phyloP scores from a whole-genome alignment of 1,140 invertebrate genomes.

The Chelonus insularis region DNA sequence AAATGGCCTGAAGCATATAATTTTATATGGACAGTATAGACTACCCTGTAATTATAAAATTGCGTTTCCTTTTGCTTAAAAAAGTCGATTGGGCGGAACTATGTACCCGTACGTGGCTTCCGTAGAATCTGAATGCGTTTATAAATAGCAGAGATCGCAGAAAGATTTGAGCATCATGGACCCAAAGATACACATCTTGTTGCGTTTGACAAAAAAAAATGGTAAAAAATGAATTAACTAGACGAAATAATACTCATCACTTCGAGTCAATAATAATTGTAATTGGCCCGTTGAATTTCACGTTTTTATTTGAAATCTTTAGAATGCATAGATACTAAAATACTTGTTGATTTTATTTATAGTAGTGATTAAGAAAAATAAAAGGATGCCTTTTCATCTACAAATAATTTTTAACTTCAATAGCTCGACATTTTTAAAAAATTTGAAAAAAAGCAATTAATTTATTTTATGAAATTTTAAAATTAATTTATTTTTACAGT shows the following conservation, averaged over 20 bases:
- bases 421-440: no score
- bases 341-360: no score
- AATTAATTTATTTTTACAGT: no score
- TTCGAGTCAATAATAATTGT: conserved; percentile 28
- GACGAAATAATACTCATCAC: conserved; percentile 23
- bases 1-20: not conserved
- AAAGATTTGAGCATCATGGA: not conserved
- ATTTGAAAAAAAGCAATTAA: no score
- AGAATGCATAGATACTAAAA: no score
- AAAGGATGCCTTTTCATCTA: no score
- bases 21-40: not conserved
- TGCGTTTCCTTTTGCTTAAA: conserved; percentile 18
- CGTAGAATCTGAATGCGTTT: conserved; percentile 25
- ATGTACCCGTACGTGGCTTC: conserved; percentile 9
- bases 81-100: conserved; percentile 14
- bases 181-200: not conserved
- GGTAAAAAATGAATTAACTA: no score
- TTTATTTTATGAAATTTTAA: no score
- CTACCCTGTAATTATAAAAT: conserved; percentile 29
- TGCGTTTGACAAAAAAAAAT: not conserved
- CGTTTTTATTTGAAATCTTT: no score
- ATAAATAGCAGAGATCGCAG: conserved; percentile 22
- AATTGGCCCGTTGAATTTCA: conserved; percentile 19
- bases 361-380: no score
- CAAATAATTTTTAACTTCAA: no score